Evolutionary conservation across 2,888 invertebrate species (phyloP), one percentile per base, ranked within the genome.

Genomic region (Chromoteleia sp.): DNA sequence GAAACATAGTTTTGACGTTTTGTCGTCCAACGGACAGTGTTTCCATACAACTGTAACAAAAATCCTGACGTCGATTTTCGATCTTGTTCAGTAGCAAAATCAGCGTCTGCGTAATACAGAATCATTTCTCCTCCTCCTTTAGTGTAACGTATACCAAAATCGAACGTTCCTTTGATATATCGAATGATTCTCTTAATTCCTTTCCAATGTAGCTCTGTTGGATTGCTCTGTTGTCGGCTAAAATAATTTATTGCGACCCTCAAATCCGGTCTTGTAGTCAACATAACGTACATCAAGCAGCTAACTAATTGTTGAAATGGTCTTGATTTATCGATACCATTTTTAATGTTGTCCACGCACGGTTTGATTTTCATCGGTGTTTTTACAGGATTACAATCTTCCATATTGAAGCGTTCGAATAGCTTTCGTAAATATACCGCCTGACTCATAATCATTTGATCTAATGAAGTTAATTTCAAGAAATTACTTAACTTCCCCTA

Each of bases 11-110:
- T 33, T 10, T 33, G 33, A 5, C 33, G 5, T 10, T 33, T 33
- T 7, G 25, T 25, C 6, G 25, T 25, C 25, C 25, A 25, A 6
- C 25, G 6, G 6, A 25, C 83, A 0, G 85, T 84, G 36, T 76
- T 75, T 25, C 86, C 87, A 80, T 76, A 85, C 1, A 87, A 48
- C 63, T 81, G 56, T 36, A 88, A 76, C 3, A 87, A n/a, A 56
- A 85, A 88, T 6, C 90, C 89, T 29, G 86, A 85, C 17, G 87
- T 87, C 0, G 88, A 89, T 58, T 88, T 88, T 15, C 89, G 14
- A 43, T 75, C 67, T 2, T 15, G 5, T 15, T 10, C 15, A 50
- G 33, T 48, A 0, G 14, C 75, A 15, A 15, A 75, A 12, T 75
- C 75, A 4, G 75, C 75, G 33, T 67, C 75, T 0, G 43, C 59